Evolutionary conservation across 2,888 invertebrate species (phyloP).

Genomic region (Tipula confusa): DNA sequence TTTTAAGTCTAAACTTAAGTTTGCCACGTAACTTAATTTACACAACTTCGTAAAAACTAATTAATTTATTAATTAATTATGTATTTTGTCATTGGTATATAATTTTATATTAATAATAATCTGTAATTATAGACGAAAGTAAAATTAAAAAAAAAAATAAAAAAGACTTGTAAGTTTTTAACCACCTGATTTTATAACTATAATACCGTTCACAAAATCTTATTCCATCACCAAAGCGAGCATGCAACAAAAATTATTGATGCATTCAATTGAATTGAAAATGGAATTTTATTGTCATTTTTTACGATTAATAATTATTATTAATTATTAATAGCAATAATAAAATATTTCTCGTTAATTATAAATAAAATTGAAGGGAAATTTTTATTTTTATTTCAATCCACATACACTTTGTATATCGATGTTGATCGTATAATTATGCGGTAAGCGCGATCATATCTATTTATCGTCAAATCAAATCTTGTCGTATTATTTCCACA

Average conservation of each 20-base stretch:
- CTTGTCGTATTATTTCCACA: too few relatives aligned
- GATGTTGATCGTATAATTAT: background rate
- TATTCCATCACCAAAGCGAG: background rate
- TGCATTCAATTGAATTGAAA: conserved; percentile 20
- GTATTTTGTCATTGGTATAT: background rate
- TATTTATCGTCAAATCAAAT: background rate
- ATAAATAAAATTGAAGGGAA: background rate
- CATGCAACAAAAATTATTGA: conserved; percentile 25
- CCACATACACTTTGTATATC: background rate
- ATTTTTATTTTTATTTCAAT: background rate
- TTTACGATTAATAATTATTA: background rate
- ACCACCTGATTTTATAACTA: background rate
- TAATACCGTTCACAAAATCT: background rate
- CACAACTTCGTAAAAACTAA: too few relatives aligned
- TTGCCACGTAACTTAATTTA: too few relatives aligned
- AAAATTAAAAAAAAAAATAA: background rate
- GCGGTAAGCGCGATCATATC: background rate
- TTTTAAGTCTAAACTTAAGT: too few relatives aligned
- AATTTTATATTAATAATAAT: background rate
- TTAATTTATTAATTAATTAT: background rate
- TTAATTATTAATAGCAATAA: background rate
- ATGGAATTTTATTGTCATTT: conserved; percentile 25
- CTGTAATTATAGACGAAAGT: background rate
- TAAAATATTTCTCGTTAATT: background rate
- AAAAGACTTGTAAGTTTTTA: background rate